A percentile compares a stretch with the other conserved stretches of the same genome.
Conservation (phyloP, 1,140 invertebrate species). For the Hormaphis cornu region DNA sequence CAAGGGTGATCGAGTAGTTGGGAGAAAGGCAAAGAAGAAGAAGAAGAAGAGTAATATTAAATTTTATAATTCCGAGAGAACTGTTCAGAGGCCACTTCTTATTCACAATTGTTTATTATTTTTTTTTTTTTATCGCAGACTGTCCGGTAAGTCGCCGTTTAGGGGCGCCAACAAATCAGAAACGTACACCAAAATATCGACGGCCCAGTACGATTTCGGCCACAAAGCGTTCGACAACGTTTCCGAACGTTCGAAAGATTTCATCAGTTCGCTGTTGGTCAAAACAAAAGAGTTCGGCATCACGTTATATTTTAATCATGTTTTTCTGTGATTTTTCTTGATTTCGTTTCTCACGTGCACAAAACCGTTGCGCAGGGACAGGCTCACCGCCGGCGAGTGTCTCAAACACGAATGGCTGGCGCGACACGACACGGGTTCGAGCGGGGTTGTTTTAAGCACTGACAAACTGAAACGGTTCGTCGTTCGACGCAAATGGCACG, state of each 20-base stretch:
- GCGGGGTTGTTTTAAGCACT: slow-evolving; percentile 61
- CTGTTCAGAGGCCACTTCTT: too few species aligned
- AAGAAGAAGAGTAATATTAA: too few species aligned
- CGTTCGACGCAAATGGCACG: slow-evolving; percentile 84
- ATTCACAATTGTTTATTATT: not conserved
- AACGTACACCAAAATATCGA: slow-evolving; percentile 81
- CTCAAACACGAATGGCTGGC: slow-evolving; percentile 70
- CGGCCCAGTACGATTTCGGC: slow-evolving; percentile 79
- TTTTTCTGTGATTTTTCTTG: not conserved
- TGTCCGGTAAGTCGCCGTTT: slow-evolving; percentile 88
- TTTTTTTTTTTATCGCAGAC: slow-evolving; percentile 46
- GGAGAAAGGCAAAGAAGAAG: too few species aligned
- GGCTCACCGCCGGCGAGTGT: slow-evolving; percentile 65
- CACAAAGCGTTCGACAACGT: slow-evolving; percentile 82
- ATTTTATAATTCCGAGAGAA: too few species aligned
- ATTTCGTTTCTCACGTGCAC: too few species aligned
- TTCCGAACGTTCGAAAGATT: slow-evolving; percentile 78
- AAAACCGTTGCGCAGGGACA: slow-evolving; percentile 51
- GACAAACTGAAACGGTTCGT: slow-evolving; percentile 84
- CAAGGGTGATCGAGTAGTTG: too few species aligned
- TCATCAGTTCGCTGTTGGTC: slow-evolving; percentile 72
- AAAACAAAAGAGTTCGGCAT: slow-evolving; percentile 68
- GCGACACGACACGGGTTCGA: slow-evolving; percentile 52
- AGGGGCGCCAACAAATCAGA: slow-evolving; percentile 84
- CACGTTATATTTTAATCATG: too few species aligned